Evolutionary conservation across 2,888 invertebrate genomes (phyloP).

Genomic region (Nycteola revayana): DNA sequence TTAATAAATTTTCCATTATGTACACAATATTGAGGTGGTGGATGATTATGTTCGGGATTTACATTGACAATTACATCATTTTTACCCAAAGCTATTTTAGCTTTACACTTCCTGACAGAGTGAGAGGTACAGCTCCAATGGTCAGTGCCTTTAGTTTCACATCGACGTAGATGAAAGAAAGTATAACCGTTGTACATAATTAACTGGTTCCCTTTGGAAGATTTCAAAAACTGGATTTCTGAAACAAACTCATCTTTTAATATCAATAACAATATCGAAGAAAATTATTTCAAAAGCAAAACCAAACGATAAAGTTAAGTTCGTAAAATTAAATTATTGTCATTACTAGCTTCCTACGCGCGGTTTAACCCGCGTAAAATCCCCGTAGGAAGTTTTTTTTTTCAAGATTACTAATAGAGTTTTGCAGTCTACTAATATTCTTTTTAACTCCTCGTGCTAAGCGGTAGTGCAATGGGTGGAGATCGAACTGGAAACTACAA

Average conservation of each 20-base stretch:
- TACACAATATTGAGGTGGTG: background rate
- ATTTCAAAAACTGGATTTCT: conserved; percentile 1
- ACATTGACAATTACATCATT: background rate
- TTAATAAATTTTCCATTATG: background rate
- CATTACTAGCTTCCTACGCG: too few relatives aligned
- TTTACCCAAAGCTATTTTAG: background rate
- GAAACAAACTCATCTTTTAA: background rate
- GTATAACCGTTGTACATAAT: background rate
- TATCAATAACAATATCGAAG: background rate
- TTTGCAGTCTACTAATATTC: too few relatives aligned
- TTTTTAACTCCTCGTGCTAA: too few relatives aligned
- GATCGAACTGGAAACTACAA: too few relatives aligned
- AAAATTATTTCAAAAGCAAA: too few relatives aligned
- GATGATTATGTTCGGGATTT: background rate
- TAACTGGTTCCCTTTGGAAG: background rate
- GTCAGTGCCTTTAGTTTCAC: background rate
- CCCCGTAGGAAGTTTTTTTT: too few relatives aligned
- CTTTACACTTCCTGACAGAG: background rate
- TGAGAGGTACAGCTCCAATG: background rate
- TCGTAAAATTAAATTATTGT: too few relatives aligned
- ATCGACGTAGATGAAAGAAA: background rate
- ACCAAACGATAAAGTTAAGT: too few relatives aligned
- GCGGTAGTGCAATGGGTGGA: too few relatives aligned
- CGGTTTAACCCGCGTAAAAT: too few relatives aligned
- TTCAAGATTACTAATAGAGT: too few relatives aligned